Base-by-base conservation (phyloP, 2,888 invertebrate genomes). In the Endotricha flammealis region DNA sequence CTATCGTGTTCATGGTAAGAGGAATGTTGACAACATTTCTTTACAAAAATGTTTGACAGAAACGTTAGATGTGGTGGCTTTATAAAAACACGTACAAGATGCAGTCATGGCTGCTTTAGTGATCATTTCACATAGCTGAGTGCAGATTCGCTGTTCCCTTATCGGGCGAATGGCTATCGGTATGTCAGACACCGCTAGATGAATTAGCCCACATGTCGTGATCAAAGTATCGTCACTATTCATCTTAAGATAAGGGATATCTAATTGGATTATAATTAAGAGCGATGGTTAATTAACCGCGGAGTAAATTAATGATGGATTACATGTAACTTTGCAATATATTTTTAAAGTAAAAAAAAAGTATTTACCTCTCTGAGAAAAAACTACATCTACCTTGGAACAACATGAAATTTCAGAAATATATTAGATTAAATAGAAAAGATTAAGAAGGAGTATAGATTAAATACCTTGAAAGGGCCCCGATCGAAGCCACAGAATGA, bases 401-500 rank as follows among this genome's bases (percentile, higher is more conserved):
- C n/a, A n/a, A n/a, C n/a, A n/a, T n/a, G n/a, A n/a, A n/a, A n/a
- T n/a, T n/a, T n/a, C n/a, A n/a, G n/a, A n/a, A n/a, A n/a, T n/a
- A n/a, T n/a, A n/a, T n/a, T n/a, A n/a, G n/a, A n/a, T n/a, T n/a
- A n/a, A n/a, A n/a, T n/a, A n/a, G n/a, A n/a, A n/a, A n/a, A n/a
- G n/a, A n/a, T n/a, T n/a, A n/a, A n/a, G n/a, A n/a, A n/a, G n/a
- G n/a, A n/a, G n/a, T n/a, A n/a, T n/a, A n/a, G n/a, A n/a, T 3
- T n/a, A 8, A 9, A 29, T 29, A 92, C 92, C 86, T 90, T 90
- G 61, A 90, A 92, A 9, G 89, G 88, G 20, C 95, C 94, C 58
- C 91, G 88, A 57, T 95, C 94, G 66, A 92, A 94, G 25, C 95
- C 95, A 64, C 94, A 95, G 75, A 94, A 95, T 33, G 94, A 93